These are phyloP conservation scores for Synanthedon vespiformis DNA, from an alignment of 2,888 invertebrate species.

Conservation along the genomic window DNA sequence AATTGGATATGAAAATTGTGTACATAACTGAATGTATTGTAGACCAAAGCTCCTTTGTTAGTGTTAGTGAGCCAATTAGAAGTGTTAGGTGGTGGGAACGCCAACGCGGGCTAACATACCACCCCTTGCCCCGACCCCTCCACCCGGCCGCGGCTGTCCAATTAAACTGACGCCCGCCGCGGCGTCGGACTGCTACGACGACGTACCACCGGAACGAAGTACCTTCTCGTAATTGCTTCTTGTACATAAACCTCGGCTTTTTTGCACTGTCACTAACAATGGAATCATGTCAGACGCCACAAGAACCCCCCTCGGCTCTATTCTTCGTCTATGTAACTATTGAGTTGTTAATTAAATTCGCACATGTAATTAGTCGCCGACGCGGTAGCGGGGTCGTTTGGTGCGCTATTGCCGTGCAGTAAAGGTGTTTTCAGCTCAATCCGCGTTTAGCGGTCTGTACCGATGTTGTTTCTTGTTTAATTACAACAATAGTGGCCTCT, in stretches of 20 bases:
- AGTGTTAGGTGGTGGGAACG: conserved; percentile 36
- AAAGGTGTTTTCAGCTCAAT: conserved; percentile 33
- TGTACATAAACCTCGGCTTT: conserved; percentile 51
- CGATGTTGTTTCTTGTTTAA: conserved; percentile 62
- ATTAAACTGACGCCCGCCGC: conserved; percentile 47
- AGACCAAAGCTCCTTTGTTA: conserved; percentile 44
- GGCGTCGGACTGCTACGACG: conserved; percentile 12
- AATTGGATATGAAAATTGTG: too few species aligned
- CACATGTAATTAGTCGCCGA: conserved; percentile 41
- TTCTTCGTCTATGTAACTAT: conserved; percentile 39
- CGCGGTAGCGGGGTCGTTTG: conserved; percentile 4
- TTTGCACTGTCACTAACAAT: conserved; percentile 59
- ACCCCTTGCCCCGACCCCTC: conserved; percentile 17
- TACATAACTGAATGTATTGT: conserved; percentile 30
- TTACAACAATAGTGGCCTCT: conserved; percentile 70
- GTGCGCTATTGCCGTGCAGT: conserved; percentile 23
- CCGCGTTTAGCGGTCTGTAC: conserved; percentile 27
- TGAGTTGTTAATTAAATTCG: conserved; percentile 68
- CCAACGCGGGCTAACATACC: conserved; percentile 4
- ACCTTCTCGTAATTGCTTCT: conserved; percentile 57
- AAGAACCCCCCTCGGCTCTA: conserved; percentile 49
- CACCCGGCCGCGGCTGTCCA: conserved; percentile 43
- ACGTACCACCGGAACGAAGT: conserved; percentile 23
- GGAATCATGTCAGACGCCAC: conserved; percentile 58
- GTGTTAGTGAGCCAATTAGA: conserved; percentile 62